These are phyloP conservation scores for Telenomus remus DNA, from an alignment of 1,140 invertebrate species.

Conservation along the genomic window DNA sequence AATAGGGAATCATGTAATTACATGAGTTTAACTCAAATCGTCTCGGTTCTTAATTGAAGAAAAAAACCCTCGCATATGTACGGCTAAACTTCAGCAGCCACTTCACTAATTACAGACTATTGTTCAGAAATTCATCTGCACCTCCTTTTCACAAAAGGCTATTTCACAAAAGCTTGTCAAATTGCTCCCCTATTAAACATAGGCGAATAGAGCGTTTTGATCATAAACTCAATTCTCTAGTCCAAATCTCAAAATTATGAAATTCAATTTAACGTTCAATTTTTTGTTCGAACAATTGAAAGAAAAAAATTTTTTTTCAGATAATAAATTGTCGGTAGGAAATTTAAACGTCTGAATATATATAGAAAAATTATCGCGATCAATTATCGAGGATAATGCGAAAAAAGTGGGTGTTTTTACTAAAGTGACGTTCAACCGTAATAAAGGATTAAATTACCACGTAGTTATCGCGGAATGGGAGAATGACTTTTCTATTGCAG, in stretches of 20 bases:
- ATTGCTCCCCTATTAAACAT: slow-evolving; percentile 17
- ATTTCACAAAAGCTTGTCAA: slow-evolving; percentile 52
- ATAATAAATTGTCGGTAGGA: no score
- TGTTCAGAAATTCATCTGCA: slow-evolving; percentile 67
- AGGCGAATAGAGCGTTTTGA: slow-evolving; percentile 58
- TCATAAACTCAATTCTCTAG: slow-evolving; percentile 11
- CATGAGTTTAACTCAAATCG: slow-evolving; percentile 23
- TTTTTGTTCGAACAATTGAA: no score
- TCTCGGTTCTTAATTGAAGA: slow-evolving; percentile 39
- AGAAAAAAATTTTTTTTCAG: no score
- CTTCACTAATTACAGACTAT: slow-evolving; percentile 73
- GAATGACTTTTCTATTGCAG: slow-evolving; percentile 65
- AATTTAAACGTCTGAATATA: not conserved
- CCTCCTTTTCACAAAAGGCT: slow-evolving; percentile 50
- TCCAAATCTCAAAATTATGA: no score
- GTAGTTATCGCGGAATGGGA: slow-evolving; percentile 45
- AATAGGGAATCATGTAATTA: slow-evolving; percentile 21
- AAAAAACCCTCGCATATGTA: slow-evolving; percentile 38
- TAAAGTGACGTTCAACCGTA: slow-evolving; percentile 35
- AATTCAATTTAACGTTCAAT: no score
- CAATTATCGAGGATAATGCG: not conserved
- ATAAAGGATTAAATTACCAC: slow-evolving; percentile 57
- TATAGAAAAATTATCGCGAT: not conserved
- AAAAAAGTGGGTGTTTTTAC: slow-evolving; percentile 35
- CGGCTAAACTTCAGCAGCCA: slow-evolving; percentile 55